phyloP scores from a whole-genome alignment of 2,797 vertebrate genomes.

The Takifugu rubripes region DNA sequence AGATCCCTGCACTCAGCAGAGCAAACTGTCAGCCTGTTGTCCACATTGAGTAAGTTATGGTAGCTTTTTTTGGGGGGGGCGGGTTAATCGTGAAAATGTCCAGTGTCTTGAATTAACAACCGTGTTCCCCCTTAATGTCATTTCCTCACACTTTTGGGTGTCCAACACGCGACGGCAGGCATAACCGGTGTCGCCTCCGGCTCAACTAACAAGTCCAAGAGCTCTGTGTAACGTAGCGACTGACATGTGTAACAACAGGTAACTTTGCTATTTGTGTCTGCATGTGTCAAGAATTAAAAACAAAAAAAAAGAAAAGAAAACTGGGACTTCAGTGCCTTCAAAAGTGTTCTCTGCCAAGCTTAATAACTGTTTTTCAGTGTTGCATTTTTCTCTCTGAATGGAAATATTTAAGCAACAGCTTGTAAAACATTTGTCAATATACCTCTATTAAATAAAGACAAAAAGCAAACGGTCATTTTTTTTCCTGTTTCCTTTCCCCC shows the following conservation, averaged over 20 bases:
- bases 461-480: conserved; percentile 35
- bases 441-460: conserved; percentile 79
- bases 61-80: conserved; percentile 47
- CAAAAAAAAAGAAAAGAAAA: conserved; percentile 39
- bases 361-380: conserved; percentile 66
- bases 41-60: conserved; percentile 57
- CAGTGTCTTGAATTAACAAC: conserved; percentile 57
- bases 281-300: conserved; percentile 55
- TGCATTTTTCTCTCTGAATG: conserved; percentile 64
- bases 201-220: conserved; percentile 65
- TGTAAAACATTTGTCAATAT: conserved; percentile 77
- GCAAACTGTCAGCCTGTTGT: conserved; percentile 52
- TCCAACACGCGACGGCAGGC: conserved; percentile 54
- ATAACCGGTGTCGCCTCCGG: conserved; percentile 46
- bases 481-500: conserved; percentile 21
- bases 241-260: conserved; percentile 68
- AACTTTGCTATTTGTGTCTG: conserved; percentile 64
- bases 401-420: conserved; percentile 71
- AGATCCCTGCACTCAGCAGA: conserved; percentile 69
- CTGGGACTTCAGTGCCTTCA: conserved; percentile 65
- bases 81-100: conserved; percentile 50
- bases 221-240: conserved; percentile 64
- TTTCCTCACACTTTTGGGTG: conserved; percentile 47
- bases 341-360: conserved; percentile 65
- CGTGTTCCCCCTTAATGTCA: conserved; percentile 41